Evolutionary conservation across 2,888 invertebrate species (phyloP).

Genomic region (Cryptus armator): DNA sequence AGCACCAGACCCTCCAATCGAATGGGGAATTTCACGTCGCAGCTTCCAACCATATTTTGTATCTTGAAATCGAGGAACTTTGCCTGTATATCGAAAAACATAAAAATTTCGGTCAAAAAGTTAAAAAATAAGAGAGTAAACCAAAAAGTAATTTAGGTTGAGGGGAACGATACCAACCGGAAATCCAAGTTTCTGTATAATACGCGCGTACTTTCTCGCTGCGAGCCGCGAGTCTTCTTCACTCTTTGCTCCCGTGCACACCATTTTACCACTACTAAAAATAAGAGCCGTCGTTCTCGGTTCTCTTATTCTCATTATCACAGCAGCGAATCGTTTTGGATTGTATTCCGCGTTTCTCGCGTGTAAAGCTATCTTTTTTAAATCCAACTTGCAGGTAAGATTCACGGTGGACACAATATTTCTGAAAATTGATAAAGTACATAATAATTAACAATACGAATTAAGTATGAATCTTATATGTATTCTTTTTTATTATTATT

Average conservation of each 20-base stretch:
- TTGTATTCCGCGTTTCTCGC: slow-evolving; percentile 99
- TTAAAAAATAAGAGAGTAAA: not conserved
- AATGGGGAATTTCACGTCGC: slow-evolving; percentile 95
- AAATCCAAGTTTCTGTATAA: slow-evolving; percentile 93
- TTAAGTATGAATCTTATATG: too few species aligned
- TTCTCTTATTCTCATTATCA: slow-evolving; percentile 97
- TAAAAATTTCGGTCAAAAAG: slow-evolving; percentile 1
- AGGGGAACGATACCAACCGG: slow-evolving; percentile 84
- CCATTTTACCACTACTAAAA: slow-evolving; percentile 95
- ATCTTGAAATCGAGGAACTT: slow-evolving; percentile 93
- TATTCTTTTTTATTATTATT: too few species aligned
- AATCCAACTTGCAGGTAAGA: slow-evolving; percentile 96
- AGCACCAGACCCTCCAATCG: slow-evolving; percentile 92
- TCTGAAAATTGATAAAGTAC: slow-evolving; percentile 85
- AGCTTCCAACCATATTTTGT: slow-evolving; percentile 95
- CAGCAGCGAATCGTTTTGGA: slow-evolving; percentile 99
- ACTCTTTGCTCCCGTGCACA: slow-evolving; percentile 94
- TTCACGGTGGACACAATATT: slow-evolving; percentile 99
- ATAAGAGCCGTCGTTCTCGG: slow-evolving; percentile 95
- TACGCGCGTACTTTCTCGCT: slow-evolving; percentile 93
- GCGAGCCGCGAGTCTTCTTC: slow-evolving; percentile 93
- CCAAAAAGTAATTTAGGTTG: slow-evolving; percentile 2
- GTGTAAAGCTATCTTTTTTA: slow-evolving; percentile 98
- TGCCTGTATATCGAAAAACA: slow-evolving; percentile 85
- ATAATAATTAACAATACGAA: too few species aligned